Percentiles rank a stretch among this genome's conserved stretches.
These are phyloP conservation scores for Drosophila macrothrix DNA, from an alignment of 2,888 invertebrate species.

Conservation along the genomic window DNA sequence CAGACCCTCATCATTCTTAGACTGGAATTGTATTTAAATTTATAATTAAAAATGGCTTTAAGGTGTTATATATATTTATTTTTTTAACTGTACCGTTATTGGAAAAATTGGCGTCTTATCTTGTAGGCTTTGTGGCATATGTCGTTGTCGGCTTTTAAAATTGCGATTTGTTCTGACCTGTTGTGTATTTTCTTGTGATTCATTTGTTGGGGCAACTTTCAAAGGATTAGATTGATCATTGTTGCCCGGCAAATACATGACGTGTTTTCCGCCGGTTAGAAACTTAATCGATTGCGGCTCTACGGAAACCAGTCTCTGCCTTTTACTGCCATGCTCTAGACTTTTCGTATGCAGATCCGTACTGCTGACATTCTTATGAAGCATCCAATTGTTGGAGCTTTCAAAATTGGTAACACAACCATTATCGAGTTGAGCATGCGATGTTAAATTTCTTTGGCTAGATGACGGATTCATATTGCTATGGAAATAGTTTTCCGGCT, in stretches of 20 bases:
- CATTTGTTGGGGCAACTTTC: constrained; percentile 17
- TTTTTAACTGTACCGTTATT: constrained; percentile 24
- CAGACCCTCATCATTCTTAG: constrained; percentile 20
- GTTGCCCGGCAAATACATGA: constrained; percentile 89
- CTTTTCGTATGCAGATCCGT: constrained; percentile 64
- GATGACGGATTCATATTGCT: constrained; percentile 1
- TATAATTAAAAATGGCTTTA: neutral
- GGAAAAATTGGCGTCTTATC: constrained; percentile 61
- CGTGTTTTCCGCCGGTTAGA: constrained; percentile 89
- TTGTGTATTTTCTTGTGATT: constrained; percentile 17
- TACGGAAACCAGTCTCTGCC: constrained; percentile 60
- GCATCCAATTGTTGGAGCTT: constrained; percentile 89
- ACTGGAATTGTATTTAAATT: constrained; percentile 11
- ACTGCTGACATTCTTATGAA: constrained; percentile 86
- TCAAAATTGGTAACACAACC: constrained; percentile 39
- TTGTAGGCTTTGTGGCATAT: constrained; percentile 57
- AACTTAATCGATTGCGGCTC: constrained; percentile 86
- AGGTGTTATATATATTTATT: neutral
- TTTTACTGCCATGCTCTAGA: constrained; percentile 47
- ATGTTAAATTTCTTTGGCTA: constrained; percentile 22
- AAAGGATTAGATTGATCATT: constrained; percentile 24
- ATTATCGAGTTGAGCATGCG: constrained; percentile 13
- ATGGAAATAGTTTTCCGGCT: constrained; percentile 30
- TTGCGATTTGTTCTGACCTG: constrained; percentile 40
- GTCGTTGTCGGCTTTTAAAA: constrained; percentile 57